Conservation (phyloP, 35 echinoderm and acorn worm genomes). For the Lytechinus variegatus region DNA sequence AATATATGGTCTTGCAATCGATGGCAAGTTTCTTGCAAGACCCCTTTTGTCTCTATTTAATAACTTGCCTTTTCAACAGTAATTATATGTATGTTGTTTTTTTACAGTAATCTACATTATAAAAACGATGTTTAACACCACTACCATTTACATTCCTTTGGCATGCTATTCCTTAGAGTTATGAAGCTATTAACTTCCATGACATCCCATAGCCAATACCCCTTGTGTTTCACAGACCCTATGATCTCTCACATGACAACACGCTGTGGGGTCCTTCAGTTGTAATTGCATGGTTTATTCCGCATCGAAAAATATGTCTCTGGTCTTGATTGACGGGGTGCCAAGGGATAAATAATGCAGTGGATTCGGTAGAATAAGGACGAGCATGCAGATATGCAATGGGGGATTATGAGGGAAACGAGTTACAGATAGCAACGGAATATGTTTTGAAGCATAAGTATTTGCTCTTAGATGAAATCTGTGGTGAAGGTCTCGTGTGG, state of each 20-base stretch:
- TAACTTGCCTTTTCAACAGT: too few species aligned
- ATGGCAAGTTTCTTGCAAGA: too few species aligned
- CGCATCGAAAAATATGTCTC: not conserved
- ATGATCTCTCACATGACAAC: not conserved
- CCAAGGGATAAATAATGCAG: not conserved
- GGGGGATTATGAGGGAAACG: not conserved
- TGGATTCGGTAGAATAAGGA: not conserved
- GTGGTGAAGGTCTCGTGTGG: not conserved
- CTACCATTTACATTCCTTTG: not conserved
- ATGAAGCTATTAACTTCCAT: not conserved
- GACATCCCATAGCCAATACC: not conserved
- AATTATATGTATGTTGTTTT: too few species aligned
- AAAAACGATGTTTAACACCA: too few species aligned
- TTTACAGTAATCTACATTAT: too few species aligned
- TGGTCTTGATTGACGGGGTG: not conserved
- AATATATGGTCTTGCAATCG: too few species aligned
- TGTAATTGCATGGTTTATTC: not conserved
- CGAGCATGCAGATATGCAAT: not conserved
- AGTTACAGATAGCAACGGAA: not conserved
- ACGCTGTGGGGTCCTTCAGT: not conserved
- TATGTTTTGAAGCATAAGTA: not conserved
- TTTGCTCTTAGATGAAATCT: not conserved
- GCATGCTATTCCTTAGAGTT: not conserved
- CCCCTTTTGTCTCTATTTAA: too few species aligned
- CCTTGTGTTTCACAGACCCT: not conserved